Percentiles rank a stretch among this genome's conserved stretches.
Evolutionary conservation across 2,113 vertebrate species (phyloP).

Genomic region (Ceyx margarethae): DNA sequence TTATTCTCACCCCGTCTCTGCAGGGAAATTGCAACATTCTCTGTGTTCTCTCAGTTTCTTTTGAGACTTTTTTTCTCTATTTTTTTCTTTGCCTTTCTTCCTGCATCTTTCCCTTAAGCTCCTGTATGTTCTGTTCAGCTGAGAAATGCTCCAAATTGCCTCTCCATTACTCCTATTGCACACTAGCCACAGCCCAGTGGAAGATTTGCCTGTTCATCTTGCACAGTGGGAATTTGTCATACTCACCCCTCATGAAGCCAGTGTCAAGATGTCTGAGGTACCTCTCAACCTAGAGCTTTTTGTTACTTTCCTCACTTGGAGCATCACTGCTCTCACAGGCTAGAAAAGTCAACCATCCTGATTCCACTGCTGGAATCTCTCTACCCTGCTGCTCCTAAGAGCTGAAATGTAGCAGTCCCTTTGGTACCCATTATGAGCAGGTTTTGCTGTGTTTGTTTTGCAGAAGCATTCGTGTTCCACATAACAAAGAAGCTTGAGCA

Average conservation of each 20-base stretch:
- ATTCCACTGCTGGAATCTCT: background rate
- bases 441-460: background rate
- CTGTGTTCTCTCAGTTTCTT: background rate
- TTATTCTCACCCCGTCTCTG: background rate
- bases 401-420: background rate
- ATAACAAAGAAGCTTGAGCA: background rate
- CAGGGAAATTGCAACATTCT: background rate
- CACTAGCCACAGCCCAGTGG: background rate
- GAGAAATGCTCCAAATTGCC: background rate
- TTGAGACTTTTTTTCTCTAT: background rate
- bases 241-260: background rate
- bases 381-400: background rate
- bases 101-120: background rate
- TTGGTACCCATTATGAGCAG: background rate
- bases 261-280: background rate
- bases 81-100: background rate
- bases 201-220: background rate
- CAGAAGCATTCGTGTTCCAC: background rate
- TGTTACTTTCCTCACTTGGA: background rate
- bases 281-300: background rate
- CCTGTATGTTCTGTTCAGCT: background rate
- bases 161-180: background rate
- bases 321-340: background rate
- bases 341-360: background rate
- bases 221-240: background rate